Evolutionary conservation across 2,888 invertebrate genomes (phyloP), one percentile per base, ranked within the genome.

Genomic region (Asteroscopus sphinx): DNA sequence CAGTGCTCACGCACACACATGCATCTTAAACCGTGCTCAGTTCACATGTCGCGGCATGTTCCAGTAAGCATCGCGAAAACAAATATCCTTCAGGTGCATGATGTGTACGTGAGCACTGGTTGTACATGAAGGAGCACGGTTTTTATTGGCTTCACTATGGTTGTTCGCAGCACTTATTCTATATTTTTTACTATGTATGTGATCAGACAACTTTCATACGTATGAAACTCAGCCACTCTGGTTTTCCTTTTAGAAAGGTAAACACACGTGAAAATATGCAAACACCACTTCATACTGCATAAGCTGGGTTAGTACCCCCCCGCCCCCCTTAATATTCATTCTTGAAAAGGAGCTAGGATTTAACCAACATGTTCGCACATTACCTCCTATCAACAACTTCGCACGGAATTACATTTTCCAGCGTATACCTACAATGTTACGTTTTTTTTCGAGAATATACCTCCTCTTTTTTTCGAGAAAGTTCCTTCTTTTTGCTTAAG

Each of bases 391-490:
- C 78, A 84, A 81, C 83, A 78, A 73, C 77, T 83, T 81, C 71
- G 68, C 81, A 58, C 76, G 41, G 75, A 83, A 85, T 87, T 73
- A 82, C 79, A 85, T 85, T 86, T 85, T 81, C 77, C 76, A 65
- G 54, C 57, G 42, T 39, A 64, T 62, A 60, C 55, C 39, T 42
- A 47, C 44, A 33, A 28, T 51, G 48, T 47, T 49, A 16, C 46
- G 17, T 52, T 45, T 65, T 39, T 42, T 47, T 63, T 62, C 44
- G n/a, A 46, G 44, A 61, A 41, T 3, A 11, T 26, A 37, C 30
- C 7, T 41, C 30, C 7, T 44, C 28, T 3, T 37, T 52, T 42
- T 45, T 44, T 37, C 45, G 26, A 35, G 46, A 37, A 57, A 46
- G 40, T 57, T 42, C 30, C 52, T 42, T 30, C 52, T 57, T 73